Evolutionary conservation across 2,888 invertebrate genomes (phyloP), one percentile per base, ranked within the genome.

Genomic region (Diplolepis rosae): DNA sequence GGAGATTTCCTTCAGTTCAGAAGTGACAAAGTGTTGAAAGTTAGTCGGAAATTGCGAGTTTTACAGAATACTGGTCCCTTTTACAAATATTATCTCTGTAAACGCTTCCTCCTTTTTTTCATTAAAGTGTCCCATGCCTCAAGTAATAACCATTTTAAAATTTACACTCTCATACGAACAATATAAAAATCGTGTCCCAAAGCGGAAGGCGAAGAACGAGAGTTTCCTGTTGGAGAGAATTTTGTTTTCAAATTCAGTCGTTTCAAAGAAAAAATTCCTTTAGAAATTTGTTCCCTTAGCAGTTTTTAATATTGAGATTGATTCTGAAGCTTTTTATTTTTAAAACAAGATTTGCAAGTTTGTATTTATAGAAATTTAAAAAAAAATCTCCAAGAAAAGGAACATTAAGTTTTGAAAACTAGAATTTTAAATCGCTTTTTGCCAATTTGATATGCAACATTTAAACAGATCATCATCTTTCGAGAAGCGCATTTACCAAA

Each of bases 11-110:
- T 61, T 27, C 24, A 35, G 56, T 30, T 18, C 56, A 56, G 56
- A 32, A 56, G 35, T 61, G 61, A 24, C 24, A 56, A 24, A 24
- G 39, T 56, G 22, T 35, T 39, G 7, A 39, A 61, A 61, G 24
- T 24, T 24, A 61, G 61, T 61, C 75, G 74, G 76, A 77, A 80
- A 79, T 74, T 13, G 74, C 78, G 76, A 72, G 80, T 73, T 76
- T 75, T 71, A 73, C 73, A 77, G 77, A 77, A 73, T 70, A 76
- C 80, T 84, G 84, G 84, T 84, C 83, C 84, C 83, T 80, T 80
- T 83, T 81, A 80, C 78, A 77, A 82, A 70, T 77, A 79, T 76
- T 78, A 81, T 80, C 71, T 51, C 69, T 75, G 51, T 56, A 68
- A 73, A 74, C 68, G 72, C 77, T 71, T 67, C 52, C 61, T 54